Percentiles rank a stretch among this genome's conserved stretches.
Conservation (phyloP, 2,113 vertebrate species). For the Hydrochoerus hydrochaeris region DNA sequence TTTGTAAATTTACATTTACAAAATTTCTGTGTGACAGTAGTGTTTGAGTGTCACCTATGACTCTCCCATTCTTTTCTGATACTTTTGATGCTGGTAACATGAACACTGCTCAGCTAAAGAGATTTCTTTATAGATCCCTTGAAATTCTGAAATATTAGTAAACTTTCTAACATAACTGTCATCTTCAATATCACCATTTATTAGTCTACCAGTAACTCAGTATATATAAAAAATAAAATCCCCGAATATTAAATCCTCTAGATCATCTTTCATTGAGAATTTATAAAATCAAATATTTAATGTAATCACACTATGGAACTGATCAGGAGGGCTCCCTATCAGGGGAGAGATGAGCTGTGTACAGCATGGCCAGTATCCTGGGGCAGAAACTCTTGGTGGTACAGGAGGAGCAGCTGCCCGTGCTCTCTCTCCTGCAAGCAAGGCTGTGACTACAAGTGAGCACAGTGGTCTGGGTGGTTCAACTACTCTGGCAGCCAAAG, state of each 20-base stretch:
- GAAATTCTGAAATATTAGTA: background rate
- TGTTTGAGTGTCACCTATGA: background rate
- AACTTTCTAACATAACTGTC: slow-evolving; percentile 25
- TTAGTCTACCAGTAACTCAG: background rate
- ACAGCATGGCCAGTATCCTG: background rate
- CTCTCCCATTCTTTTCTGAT: background rate
- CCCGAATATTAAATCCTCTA: slow-evolving; percentile 34
- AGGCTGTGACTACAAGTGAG: slow-evolving; percentile 56
- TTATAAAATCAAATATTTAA: slow-evolving; percentile 16
- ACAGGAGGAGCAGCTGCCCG: too few species aligned
- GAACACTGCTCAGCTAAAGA: background rate
- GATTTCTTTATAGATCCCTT: background rate
- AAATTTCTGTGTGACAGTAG: background rate
- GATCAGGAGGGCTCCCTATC: background rate
- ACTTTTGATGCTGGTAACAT: slow-evolving; percentile 64
- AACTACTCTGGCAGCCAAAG: slow-evolving; percentile 81
- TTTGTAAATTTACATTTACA: background rate
- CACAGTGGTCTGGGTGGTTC: slow-evolving; percentile 76
- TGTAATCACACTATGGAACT: slow-evolving; percentile 14
- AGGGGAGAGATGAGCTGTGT: background rate
- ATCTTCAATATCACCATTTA: slow-evolving; percentile 65
- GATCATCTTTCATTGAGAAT: slow-evolving; percentile 12
- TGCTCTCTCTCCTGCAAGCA: background rate
- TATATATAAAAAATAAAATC: slow-evolving; percentile 70
- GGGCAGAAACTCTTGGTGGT: background rate